phyloP scores from a whole-genome alignment of 2,888 invertebrate species.

The Bombylius discolor region DNA sequence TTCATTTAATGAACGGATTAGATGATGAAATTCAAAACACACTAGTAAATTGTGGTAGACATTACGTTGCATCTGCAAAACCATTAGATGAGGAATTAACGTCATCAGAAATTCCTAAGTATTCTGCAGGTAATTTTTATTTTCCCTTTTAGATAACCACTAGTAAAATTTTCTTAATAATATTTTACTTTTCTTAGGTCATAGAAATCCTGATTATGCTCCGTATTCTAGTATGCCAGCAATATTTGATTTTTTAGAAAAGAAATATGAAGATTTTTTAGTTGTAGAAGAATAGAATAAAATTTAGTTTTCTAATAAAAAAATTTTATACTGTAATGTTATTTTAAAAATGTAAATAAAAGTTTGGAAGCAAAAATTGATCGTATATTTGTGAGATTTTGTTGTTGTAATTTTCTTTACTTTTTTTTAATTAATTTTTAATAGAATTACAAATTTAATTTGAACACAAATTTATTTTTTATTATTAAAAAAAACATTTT shows the following conservation, averaged over 20 bases:
- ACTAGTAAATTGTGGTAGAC: constrained; percentile 35
- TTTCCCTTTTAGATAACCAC: no score
- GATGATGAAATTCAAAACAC: constrained; percentile 15
- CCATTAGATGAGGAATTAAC: constrained; percentile 42
- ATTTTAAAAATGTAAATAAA: no score
- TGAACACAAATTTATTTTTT: no score
- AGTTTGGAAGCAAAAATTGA: no score
- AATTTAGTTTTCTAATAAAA: no score
- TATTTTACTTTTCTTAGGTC: constrained; percentile 37
- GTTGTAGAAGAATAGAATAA: not conserved
- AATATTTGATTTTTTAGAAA: constrained; percentile 49
- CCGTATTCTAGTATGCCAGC: constrained; percentile 51
- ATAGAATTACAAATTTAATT: no score
- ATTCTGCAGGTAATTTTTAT: constrained; percentile 43
- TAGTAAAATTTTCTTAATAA: no score
- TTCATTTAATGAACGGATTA: constrained; percentile 39
- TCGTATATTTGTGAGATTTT: no score
- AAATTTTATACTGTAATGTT: no score
- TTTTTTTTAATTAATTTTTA: no score
- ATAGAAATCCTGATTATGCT: constrained; percentile 56
- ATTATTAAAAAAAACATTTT: no score
- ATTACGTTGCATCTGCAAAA: constrained; percentile 47
- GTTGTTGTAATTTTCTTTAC: no score
- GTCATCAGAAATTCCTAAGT: constrained; percentile 39
- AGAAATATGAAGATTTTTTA: constrained; percentile 20